Evolutionary conservation across 2,888 invertebrate species (phyloP).

Genomic region (Agriopis marginaria): DNA sequence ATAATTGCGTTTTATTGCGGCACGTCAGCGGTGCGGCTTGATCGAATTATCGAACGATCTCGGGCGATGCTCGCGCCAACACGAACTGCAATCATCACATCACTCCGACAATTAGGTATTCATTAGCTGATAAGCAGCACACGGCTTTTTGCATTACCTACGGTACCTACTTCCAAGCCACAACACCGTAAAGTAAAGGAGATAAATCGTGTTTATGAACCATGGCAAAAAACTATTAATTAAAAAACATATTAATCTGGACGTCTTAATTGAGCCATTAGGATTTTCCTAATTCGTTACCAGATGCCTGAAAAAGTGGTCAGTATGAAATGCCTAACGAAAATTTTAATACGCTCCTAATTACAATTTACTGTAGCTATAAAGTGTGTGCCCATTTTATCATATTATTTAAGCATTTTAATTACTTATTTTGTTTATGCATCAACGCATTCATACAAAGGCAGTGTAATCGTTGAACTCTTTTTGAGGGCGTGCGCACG

Average conservation of each 20-base stretch:
- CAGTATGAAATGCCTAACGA: conserved; percentile 16
- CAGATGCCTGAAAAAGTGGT: conserved; percentile 12
- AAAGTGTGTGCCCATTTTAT: conserved; percentile 23
- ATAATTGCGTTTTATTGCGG: conserved; percentile 66
- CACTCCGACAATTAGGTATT: conserved; percentile 52
- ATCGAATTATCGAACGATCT: conserved; percentile 60
- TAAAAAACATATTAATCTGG: conserved; percentile 24
- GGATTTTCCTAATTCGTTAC: conserved; percentile 34
- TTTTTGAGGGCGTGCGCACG: conserved; percentile 54
- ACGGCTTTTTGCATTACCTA: conserved; percentile 31
- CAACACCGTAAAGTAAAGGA: conserved; percentile 15
- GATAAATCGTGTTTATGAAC: conserved; percentile 30
- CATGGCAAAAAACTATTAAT: conserved; percentile 32
- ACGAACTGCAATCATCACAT: conserved; percentile 46
- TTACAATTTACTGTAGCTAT: conserved; percentile 13
- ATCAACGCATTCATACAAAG: conserved; percentile 19
- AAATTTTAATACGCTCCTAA: conserved; percentile 11
- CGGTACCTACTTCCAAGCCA: conserved; percentile 9
- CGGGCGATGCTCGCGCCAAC: conserved; percentile 41
- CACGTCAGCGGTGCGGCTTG: conserved; percentile 53
- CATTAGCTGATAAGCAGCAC: conserved; percentile 41
- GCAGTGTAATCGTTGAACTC: conserved; percentile 49
- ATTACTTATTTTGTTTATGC: conserved; percentile 23
- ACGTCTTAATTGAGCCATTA: conserved; percentile 34
- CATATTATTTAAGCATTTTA: conserved; percentile 23